Evolutionary conservation across 2,888 invertebrate species (phyloP).

Genomic region (Thymelicus acteon): DNA sequence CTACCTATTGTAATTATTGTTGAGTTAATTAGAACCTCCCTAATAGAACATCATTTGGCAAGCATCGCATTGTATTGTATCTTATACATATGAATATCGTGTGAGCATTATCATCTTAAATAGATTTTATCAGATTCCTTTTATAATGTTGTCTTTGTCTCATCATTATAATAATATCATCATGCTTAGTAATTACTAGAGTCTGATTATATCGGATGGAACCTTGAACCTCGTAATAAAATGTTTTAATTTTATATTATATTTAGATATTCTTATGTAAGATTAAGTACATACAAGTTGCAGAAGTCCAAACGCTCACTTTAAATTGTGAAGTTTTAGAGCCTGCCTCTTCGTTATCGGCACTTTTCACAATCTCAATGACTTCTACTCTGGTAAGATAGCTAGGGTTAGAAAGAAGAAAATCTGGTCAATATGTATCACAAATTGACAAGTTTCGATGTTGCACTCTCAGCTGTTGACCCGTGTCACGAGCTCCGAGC

Average conservation of each 20-base stretch:
- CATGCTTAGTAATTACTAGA: no score
- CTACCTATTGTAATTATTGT: conserved; percentile 32
- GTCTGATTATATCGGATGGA: no score
- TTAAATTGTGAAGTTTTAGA: no score
- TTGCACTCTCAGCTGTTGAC: background rate
- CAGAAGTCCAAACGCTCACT: no score
- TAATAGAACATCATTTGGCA: conserved; percentile 25
- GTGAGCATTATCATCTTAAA: background rate
- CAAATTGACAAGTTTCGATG: background rate
- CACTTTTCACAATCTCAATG: no score
- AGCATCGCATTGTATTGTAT: background rate
- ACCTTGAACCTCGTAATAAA: no score
- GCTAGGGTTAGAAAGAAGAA: background rate
- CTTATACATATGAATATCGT: background rate
- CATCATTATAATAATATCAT: no score
- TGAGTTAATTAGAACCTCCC: conserved; percentile 24
- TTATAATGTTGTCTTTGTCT: background rate
- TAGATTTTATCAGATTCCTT: background rate
- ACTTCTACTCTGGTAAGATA: background rate
- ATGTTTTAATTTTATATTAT: no score
- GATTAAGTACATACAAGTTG: no score
- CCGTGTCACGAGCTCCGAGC: background rate
- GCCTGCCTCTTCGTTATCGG: no score
- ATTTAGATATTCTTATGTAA: no score
- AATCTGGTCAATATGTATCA: background rate